These are phyloP conservation scores for Drosophila auraria DNA, from an alignment of 1,140 invertebrate genomes.

Conservation along the genomic window DNA sequence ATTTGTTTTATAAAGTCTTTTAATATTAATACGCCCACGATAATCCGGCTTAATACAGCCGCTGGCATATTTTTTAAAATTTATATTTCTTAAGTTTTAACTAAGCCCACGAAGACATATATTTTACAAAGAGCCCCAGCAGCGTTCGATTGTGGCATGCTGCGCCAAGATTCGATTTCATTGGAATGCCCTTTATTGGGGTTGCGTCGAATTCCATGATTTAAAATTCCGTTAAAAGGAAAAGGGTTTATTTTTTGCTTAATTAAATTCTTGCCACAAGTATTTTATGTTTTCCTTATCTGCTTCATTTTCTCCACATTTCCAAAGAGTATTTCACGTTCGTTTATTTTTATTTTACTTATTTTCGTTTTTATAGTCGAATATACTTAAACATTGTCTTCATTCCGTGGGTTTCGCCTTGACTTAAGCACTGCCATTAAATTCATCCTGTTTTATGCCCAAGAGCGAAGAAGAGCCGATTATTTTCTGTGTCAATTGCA, in stretches of 20 bases:
- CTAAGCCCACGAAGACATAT: conserved; percentile 34
- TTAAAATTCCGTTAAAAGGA: background rate
- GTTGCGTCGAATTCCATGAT: background rate
- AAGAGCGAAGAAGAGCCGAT: conserved; percentile 37
- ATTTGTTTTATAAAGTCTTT: conserved; percentile 8
- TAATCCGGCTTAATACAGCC: conserved; percentile 31
- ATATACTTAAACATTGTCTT: conserved; percentile 38
- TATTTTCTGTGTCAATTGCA: conserved; percentile 64
- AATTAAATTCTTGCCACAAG: background rate
- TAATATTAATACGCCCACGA: conserved; percentile 26
- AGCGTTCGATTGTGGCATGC: conserved; percentile 27
- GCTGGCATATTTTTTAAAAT: conserved; percentile 22
- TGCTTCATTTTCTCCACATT: too few relatives aligned
- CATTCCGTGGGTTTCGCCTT: conserved; percentile 32
- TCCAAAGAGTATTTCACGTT: conserved; percentile 22
- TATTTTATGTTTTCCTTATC: background rate
- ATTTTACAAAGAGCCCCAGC: conserved; percentile 29
- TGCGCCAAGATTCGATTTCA: conserved; percentile 26
- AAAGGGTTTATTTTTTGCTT: background rate
- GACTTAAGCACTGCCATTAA: conserved; percentile 60
- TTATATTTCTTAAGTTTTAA: conserved; percentile 24
- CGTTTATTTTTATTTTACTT: background rate
- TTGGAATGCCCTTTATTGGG: background rate
- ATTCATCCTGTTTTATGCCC: conserved; percentile 56
- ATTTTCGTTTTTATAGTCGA: conserved; percentile 31